Conservation (phyloP, 2,797 vertebrate genomes). For the Liasis olivaceus region DNA sequence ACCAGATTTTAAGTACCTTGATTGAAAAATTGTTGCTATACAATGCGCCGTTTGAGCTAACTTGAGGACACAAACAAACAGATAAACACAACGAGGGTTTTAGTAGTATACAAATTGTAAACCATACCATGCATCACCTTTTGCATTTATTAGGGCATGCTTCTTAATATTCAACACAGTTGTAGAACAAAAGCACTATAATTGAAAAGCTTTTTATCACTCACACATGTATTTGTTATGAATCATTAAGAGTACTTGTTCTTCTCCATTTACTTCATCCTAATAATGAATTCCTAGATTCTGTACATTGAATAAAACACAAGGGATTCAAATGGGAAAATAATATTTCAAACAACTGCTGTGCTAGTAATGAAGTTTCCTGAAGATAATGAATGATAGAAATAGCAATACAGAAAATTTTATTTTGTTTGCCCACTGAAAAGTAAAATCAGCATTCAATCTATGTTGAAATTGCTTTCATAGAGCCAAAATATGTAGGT, state of each 20-base stretch:
- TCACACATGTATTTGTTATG: constrained; percentile 29
- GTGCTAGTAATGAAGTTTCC: not conserved
- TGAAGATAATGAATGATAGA: not conserved
- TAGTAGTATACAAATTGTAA: not conserved
- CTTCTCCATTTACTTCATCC: constrained; percentile 34
- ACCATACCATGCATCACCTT: not conserved
- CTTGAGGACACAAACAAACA: too few relatives aligned
- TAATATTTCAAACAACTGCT: constrained; percentile 38
- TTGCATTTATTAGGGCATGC: constrained; percentile 18
- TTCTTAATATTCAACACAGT: constrained; percentile 23
- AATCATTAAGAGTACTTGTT: constrained; percentile 22
- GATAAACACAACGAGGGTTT: too few relatives aligned
- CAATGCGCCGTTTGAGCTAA: too few relatives aligned
- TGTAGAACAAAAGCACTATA: constrained; percentile 25
- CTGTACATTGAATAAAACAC: constrained; percentile 41
- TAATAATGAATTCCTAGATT: constrained; percentile 8
- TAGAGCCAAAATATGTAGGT: not conserved
- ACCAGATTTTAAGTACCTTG: too few relatives aligned
- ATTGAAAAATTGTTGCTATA: too few relatives aligned
- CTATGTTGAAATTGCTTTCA: not conserved
- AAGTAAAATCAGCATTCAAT: not conserved
- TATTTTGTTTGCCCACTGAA: not conserved
- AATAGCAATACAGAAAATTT: not conserved
- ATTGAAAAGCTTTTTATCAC: constrained; percentile 29
- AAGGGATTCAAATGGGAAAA: constrained; percentile 39